Evolutionary conservation across 1,140 invertebrate species (phyloP).

Genomic region (Penaeus chinensis): DNA sequence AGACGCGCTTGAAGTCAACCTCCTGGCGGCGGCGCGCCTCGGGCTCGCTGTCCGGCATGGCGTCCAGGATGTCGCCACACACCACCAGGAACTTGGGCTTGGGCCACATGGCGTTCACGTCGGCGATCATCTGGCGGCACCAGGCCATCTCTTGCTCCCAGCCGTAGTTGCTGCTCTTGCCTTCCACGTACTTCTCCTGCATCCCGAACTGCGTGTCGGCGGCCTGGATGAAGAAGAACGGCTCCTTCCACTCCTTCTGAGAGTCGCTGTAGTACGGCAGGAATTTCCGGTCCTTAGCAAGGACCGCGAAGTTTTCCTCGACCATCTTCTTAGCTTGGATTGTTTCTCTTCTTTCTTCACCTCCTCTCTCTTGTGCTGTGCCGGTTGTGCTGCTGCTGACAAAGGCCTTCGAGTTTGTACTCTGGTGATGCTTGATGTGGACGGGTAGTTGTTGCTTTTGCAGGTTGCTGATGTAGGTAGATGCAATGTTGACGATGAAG

Average conservation of each 20-base stretch:
- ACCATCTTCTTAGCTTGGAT: neutral
- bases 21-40: slow-evolving; percentile 66
- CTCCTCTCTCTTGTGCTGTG: neutral
- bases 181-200: slow-evolving; percentile 68
- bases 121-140: slow-evolving; percentile 67
- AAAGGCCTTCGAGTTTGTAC: too few species aligned
- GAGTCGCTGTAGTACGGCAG: slow-evolving; percentile 28
- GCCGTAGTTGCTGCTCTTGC: slow-evolving; percentile 65
- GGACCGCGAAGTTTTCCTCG: slow-evolving; percentile 30
- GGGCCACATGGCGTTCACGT: slow-evolving; percentile 70
- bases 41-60: slow-evolving; percentile 68
- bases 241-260: slow-evolving; percentile 66
- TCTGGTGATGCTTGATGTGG: too few species aligned
- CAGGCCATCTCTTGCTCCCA: slow-evolving; percentile 72
- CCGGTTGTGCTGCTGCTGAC: neutral
- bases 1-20: slow-evolving; percentile 69
- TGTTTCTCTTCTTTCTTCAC: neutral
- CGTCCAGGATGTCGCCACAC: slow-evolving; percentile 73
- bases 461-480: too few species aligned
- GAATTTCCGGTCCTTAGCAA: slow-evolving; percentile 34
- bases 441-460: too few species aligned
- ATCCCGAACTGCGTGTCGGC: slow-evolving; percentile 73
- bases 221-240: slow-evolving; percentile 71
- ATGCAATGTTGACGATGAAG: neutral
- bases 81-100: slow-evolving; percentile 73